Conservation (phyloP, 2,888 invertebrate genomes). For the Papilio demoleus region DNA sequence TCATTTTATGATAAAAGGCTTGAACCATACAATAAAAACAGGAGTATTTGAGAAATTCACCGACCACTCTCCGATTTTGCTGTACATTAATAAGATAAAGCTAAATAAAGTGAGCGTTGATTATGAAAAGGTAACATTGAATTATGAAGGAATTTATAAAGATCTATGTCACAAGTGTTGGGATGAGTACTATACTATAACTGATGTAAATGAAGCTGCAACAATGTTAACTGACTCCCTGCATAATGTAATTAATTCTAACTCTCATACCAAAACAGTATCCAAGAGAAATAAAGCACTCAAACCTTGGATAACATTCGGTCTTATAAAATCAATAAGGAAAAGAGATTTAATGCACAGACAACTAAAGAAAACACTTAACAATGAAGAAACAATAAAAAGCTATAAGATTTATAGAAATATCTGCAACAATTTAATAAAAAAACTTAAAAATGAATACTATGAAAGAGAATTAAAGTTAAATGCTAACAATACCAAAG, state of each 20-base stretch:
- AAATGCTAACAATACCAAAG: not conserved
- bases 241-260: not conserved
- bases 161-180: not conserved
- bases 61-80: not conserved
- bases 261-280: not conserved
- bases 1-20: not conserved
- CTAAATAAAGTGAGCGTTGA: not conserved
- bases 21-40: not conserved
- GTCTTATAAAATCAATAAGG: not conserved
- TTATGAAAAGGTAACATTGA: not conserved
- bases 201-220: not conserved
- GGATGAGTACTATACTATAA: not conserved
- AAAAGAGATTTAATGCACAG: not conserved
- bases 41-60: not conserved
- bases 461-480: not conserved
- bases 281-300: not conserved
- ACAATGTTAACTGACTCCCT: not conserved
- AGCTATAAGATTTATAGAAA: not conserved
- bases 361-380: not conserved
- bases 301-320: not conserved
- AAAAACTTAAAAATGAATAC: not conserved
- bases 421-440: not conserved
- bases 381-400: not conserved
- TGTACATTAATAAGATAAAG: not conserved
- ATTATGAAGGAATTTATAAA: not conserved